Evolutionary conservation across 2,113 vertebrate species (phyloP).

Genomic region (Podarcis cretensis): DNA sequence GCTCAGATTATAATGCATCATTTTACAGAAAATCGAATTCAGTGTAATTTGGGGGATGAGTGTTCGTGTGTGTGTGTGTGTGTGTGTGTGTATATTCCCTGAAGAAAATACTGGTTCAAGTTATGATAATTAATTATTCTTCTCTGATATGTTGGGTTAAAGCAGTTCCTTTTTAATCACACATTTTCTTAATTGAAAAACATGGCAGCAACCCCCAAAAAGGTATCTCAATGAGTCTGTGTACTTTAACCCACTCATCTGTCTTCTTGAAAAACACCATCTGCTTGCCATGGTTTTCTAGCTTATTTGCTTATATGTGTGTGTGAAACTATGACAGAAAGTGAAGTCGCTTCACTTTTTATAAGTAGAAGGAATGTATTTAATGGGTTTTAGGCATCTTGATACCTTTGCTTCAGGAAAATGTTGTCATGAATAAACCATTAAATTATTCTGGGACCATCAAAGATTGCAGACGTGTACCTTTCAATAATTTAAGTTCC

Average conservation of each 20-base stretch:
- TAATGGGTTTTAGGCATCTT: not conserved
- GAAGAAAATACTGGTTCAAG: not conserved
- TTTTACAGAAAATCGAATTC: not conserved
- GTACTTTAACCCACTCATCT: not conserved
- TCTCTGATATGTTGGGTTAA: not conserved
- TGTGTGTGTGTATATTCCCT: not conserved
- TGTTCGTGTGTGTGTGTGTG: too few relatives aligned
- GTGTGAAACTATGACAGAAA: not conserved
- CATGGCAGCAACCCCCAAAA: not conserved
- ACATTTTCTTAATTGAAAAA: not conserved
- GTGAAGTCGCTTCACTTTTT: not conserved
- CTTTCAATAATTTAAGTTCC: not conserved
- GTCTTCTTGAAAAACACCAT: not conserved
- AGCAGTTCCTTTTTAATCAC: not conserved
- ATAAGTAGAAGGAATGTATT: not conserved
- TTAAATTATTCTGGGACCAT: not conserved
- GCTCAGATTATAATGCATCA: not conserved
- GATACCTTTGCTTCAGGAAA: not conserved
- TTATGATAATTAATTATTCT: not conserved
- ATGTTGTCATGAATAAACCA: not conserved
- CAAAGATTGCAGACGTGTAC: not conserved
- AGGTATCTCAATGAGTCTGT: not conserved
- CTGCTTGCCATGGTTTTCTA: not conserved
- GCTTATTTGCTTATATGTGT: not conserved
- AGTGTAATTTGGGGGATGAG: not conserved